These are phyloP conservation scores for Mongoloraphidia duomilia DNA, from an alignment of 2,888 invertebrate genomes.

Conservation along the genomic window DNA sequence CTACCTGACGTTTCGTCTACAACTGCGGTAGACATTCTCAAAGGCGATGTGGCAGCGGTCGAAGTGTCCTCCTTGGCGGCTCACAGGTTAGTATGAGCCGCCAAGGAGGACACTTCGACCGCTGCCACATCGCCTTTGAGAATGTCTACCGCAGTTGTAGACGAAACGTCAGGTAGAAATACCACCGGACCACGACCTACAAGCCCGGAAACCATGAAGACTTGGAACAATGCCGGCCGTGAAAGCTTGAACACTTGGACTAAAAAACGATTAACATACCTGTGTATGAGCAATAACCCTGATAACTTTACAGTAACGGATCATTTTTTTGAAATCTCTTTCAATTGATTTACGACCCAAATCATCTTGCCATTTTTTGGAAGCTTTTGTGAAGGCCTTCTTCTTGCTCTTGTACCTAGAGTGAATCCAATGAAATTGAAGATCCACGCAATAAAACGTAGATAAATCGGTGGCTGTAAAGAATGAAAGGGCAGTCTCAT, in stretches of 20 bases:
- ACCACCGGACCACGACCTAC: too few species aligned
- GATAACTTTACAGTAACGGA: slow-evolving; percentile 95
- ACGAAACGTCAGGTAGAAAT: too few species aligned
- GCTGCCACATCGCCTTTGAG: too few species aligned
- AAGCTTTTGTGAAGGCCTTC: slow-evolving; percentile 98
- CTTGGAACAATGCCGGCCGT: slow-evolving; percentile 3
- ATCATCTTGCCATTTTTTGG: slow-evolving; percentile 98
- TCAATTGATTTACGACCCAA: slow-evolving; percentile 94
- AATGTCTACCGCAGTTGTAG: too few species aligned
- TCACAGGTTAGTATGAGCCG: too few species aligned
- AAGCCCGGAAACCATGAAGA: too few species aligned
- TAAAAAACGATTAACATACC: slow-evolving; percentile 36
- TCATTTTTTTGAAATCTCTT: slow-evolving; percentile 91
- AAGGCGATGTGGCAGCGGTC: too few species aligned
- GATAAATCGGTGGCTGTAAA: slow-evolving; percentile 18
- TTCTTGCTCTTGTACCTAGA: slow-evolving; percentile 98
- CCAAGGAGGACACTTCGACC: too few species aligned
- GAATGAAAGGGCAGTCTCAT: slow-evolving; percentile 49
- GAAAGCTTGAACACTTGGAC: background rate
- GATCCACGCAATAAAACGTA: background rate
- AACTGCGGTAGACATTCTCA: too few species aligned
- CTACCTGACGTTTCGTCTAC: too few species aligned
- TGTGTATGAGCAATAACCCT: slow-evolving; percentile 96
- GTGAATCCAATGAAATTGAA: slow-evolving; percentile 5
- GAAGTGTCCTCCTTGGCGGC: too few species aligned